Percentiles rank a stretch among this genome's conserved stretches.
Evolutionary conservation across 2,797 vertebrate genomes (phyloP).

Genomic region (Thunnus albacares): DNA sequence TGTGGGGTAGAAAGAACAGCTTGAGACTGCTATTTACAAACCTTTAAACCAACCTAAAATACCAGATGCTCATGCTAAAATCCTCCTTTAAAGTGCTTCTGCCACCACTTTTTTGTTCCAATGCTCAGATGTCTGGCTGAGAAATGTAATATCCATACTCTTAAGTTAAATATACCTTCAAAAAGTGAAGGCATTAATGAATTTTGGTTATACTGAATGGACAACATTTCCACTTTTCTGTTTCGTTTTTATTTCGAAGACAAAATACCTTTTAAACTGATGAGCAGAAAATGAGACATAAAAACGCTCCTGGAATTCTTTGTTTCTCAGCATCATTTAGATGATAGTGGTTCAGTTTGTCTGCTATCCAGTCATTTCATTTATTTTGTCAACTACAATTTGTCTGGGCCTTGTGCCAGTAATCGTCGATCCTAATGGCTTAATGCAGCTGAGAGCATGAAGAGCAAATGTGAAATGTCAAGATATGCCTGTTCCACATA

Average conservation of each 20-base stretch:
- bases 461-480: slow-evolving; percentile 25
- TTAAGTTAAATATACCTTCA: slow-evolving; percentile 45
- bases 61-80: slow-evolving; percentile 65
- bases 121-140: slow-evolving; percentile 47
- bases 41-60: slow-evolving; percentile 69
- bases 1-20: slow-evolving; percentile 61
- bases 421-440: slow-evolving; percentile 46
- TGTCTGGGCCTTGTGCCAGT: slow-evolving; percentile 41
- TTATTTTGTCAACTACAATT: slow-evolving; percentile 34
- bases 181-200: slow-evolving; percentile 17
- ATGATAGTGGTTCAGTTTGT: slow-evolving; percentile 12
- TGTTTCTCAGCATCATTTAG: slow-evolving; percentile 1
- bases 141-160: slow-evolving; percentile 51
- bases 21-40: slow-evolving; percentile 69
- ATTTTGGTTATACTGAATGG: slow-evolving; percentile 30
- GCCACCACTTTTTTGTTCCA: slow-evolving; percentile 37
- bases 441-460: slow-evolving; percentile 31
- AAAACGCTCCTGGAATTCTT: neutral
- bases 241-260: slow-evolving; percentile 17
- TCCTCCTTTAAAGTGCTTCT: slow-evolving; percentile 50
- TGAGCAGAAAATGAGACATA: neutral
- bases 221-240: slow-evolving; percentile 22
- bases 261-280: slow-evolving; percentile 26
- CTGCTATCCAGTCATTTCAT: slow-evolving; percentile 16
- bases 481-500: slow-evolving; percentile 25